phyloP scores from a whole-genome alignment of 2,888 invertebrate species.

The Papilio demoleus region DNA sequence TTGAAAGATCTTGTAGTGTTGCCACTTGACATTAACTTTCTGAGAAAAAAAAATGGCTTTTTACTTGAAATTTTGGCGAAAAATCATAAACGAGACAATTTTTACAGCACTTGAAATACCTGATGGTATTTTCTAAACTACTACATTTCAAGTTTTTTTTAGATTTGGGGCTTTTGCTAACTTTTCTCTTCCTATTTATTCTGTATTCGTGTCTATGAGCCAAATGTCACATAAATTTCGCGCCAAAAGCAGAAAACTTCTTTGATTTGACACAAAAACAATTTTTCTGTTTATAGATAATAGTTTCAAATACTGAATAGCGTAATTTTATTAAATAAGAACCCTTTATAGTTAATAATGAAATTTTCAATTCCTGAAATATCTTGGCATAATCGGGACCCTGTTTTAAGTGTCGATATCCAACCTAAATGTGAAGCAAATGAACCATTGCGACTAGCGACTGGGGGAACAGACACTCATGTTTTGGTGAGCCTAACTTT shows the following conservation, averaged over 20 bases:
- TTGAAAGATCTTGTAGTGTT: constrained; percentile 28
- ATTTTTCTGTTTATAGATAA: constrained; percentile 22
- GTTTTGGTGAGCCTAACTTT: constrained; percentile 87
- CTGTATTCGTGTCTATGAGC: neutral
- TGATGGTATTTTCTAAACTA: neutral
- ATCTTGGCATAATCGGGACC: constrained; percentile 98
- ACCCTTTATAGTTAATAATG: constrained; percentile 80
- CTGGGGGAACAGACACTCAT: constrained; percentile 95
- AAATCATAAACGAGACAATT: neutral
- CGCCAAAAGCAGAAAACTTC: constrained; percentile 31
- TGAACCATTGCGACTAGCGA: constrained; percentile 90
- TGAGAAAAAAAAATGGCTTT: neutral
- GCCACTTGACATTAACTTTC: constrained; percentile 8
- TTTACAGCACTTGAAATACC: neutral
- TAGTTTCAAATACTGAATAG: neutral
- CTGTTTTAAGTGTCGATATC: constrained; percentile 94
- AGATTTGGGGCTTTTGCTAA: too few relatives aligned
- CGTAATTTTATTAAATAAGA: too few relatives aligned
- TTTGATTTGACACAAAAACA: neutral
- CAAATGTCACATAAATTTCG: constrained; percentile 11
- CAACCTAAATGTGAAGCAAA: constrained; percentile 84
- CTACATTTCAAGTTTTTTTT: too few relatives aligned
- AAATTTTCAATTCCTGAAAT: constrained; percentile 98
- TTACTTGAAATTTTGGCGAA: neutral
- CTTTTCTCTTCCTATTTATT: neutral